phyloP scores from a whole-genome alignment of 1,140 invertebrate species.

The Zelostemma sp. region DNA sequence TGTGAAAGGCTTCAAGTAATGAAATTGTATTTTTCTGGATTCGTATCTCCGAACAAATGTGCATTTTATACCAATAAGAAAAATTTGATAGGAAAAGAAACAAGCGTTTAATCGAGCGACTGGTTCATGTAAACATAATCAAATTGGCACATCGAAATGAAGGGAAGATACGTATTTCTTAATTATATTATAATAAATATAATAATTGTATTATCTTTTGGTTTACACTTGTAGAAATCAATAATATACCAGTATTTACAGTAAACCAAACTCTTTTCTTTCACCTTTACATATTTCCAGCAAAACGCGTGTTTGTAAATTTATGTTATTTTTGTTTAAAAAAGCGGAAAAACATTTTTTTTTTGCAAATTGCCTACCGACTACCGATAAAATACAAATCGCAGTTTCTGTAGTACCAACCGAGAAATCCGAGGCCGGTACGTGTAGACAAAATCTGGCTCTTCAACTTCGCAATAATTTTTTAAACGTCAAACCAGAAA shows the following conservation, averaged over 20 bases:
- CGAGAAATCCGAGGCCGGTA: no score
- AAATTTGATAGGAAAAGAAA: slow-evolving; percentile 24
- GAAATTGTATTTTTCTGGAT: not conserved
- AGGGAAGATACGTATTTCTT: slow-evolving; percentile 41
- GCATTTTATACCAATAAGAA: slow-evolving; percentile 7
- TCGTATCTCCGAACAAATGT: not conserved
- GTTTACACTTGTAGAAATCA: slow-evolving; percentile 64
- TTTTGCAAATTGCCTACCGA: no score
- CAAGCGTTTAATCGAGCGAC: slow-evolving; percentile 17
- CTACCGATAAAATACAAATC: no score
- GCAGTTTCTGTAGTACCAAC: no score
- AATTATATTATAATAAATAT: slow-evolving; percentile 52
- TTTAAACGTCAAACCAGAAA: no score
- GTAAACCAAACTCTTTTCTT: no score
- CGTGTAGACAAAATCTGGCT: no score
- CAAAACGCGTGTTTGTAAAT: no score
- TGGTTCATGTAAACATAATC: slow-evolving; percentile 20
- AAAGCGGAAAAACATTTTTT: no score
- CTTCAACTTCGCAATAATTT: no score
- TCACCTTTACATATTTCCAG: no score
- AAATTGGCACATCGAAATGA: slow-evolving; percentile 24
- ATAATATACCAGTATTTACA: slow-evolving; percentile 68
- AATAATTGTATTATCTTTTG: slow-evolving; percentile 62
- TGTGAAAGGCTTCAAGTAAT: not conserved
- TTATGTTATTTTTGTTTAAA: no score